A percentile compares a stretch with the other conserved stretches of the same genome.
Conservation (phyloP, 2,888 invertebrate genomes). For the Branchellion lobata region DNA sequence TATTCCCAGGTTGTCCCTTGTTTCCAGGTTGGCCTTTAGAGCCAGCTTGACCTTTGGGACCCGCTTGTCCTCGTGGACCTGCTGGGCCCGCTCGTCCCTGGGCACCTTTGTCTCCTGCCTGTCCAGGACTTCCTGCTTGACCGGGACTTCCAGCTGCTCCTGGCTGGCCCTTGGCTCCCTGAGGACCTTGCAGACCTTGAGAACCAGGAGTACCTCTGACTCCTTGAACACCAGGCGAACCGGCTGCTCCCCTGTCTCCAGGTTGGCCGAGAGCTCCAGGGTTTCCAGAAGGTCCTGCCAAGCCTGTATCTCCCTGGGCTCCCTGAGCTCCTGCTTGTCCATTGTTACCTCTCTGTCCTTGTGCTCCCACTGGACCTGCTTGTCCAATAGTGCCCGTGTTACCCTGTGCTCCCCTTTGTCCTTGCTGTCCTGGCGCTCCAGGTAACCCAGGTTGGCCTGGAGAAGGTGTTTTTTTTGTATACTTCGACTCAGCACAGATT, state of each 20-base stretch:
- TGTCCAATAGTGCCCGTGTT: constrained; percentile 22
- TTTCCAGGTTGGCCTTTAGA: constrained; percentile 42
- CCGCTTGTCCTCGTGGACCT: constrained; percentile 45
- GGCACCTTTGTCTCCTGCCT: constrained; percentile 36
- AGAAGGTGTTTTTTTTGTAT: background rate
- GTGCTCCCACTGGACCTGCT: constrained; percentile 24
- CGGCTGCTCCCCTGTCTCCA: constrained; percentile 45
- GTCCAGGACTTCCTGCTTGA: constrained; percentile 30
- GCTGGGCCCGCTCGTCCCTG: constrained; percentile 40
- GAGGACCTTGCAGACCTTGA: constrained; percentile 69
- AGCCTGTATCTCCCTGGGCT: constrained; percentile 43
- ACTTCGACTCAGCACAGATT: background rate
- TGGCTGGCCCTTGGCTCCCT: constrained; percentile 65
- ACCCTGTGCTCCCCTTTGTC: background rate
- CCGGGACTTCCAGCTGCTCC: constrained; percentile 44
- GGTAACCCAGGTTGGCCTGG: constrained; percentile 51
- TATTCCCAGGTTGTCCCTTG: constrained; percentile 37
- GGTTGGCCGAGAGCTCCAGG: constrained; percentile 37
- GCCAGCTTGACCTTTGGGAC: constrained; percentile 39
- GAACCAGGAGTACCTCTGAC: constrained; percentile 53
- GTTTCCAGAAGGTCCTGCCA: constrained; percentile 46
- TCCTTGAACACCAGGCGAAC: constrained; percentile 38
- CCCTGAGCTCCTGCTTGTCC: constrained; percentile 19
- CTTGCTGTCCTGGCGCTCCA: constrained; percentile 52
- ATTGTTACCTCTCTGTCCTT: constrained; percentile 26